phyloP scores from a whole-genome alignment of 92 coral and sea anemone species.

The Bergia sp. region DNA sequence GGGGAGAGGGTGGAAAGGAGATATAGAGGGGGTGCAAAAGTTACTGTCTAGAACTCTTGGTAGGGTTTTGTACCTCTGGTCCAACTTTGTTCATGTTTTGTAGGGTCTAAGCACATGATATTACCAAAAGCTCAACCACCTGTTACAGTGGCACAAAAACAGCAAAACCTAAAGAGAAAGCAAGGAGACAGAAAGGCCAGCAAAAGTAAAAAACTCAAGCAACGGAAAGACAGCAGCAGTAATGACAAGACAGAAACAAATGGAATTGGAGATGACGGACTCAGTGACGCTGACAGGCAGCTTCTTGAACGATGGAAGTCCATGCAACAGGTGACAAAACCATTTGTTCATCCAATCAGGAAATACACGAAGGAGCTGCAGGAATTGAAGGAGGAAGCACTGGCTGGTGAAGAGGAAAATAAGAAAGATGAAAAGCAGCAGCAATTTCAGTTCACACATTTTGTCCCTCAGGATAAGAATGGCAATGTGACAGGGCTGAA shows the following conservation, averaged over 20 bases:
- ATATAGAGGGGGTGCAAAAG: too few species aligned
- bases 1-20: too few species aligned
- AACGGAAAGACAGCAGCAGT: slow-evolving; percentile 46
- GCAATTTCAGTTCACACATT: slow-evolving; percentile 87
- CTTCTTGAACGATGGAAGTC: slow-evolving; percentile 92
- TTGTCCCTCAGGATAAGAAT: slow-evolving; percentile 87
- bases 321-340: slow-evolving; percentile 92
- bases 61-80: too few species aligned
- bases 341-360: slow-evolving; percentile 95
- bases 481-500: slow-evolving; percentile 79
- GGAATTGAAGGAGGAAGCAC: slow-evolving; percentile 77
- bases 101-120: slow-evolving; percentile 13
- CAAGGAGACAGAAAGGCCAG: slow-evolving; percentile 64
- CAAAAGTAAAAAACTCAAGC: slow-evolving; percentile 67
- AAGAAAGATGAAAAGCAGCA: slow-evolving; percentile 15
- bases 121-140: slow-evolving; percentile 31
- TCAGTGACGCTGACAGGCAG: slow-evolving; percentile 86
- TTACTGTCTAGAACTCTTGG: too few species aligned
- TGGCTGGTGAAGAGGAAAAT: slow-evolving; percentile 9
- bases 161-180: slow-evolving; percentile 78
- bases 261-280: slow-evolving; percentile 44
- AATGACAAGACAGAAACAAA: slow-evolving; percentile 36
- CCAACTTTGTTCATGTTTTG: neutral
- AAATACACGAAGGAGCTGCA: slow-evolving; percentile 85
- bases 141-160: slow-evolving; percentile 69